Conservation (phyloP, 2,797 vertebrate species). For the Onychomys torridus region DNA sequence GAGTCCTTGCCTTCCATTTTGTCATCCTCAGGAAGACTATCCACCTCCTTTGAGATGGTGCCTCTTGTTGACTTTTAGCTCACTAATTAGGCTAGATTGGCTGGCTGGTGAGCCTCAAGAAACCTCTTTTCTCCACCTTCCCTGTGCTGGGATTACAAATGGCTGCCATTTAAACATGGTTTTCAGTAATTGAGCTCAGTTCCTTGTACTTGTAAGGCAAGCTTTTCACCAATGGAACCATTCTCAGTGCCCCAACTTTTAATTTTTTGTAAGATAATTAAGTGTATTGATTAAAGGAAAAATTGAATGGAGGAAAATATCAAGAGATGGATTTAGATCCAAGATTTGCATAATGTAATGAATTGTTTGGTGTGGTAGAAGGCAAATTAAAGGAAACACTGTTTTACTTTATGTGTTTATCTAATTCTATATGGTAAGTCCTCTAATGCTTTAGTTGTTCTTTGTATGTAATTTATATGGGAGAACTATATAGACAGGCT, state of each 20-base stretch:
- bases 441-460: background rate
- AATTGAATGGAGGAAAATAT: constrained; percentile 11
- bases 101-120: background rate
- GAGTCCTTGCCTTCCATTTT: background rate
- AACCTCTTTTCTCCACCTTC: background rate
- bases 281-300: constrained; percentile 19
- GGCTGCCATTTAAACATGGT: background rate
- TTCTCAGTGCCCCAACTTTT: background rate
- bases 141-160: background rate
- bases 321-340: constrained; percentile 12
- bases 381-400: background rate
- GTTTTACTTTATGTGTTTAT: constrained; percentile 29
- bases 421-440: background rate
- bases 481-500: background rate
- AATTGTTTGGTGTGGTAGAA: background rate
- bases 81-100: background rate
- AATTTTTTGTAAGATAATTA: constrained; percentile 8
- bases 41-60: background rate
- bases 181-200: background rate
- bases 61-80: background rate
- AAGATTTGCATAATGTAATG: constrained; percentile 31
- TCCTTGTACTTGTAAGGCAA: background rate
- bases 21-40: background rate
- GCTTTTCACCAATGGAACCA: background rate
- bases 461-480: background rate